Base-by-base conservation (phyloP, 2,888 invertebrate species). In the Ennomos erosarius region DNA sequence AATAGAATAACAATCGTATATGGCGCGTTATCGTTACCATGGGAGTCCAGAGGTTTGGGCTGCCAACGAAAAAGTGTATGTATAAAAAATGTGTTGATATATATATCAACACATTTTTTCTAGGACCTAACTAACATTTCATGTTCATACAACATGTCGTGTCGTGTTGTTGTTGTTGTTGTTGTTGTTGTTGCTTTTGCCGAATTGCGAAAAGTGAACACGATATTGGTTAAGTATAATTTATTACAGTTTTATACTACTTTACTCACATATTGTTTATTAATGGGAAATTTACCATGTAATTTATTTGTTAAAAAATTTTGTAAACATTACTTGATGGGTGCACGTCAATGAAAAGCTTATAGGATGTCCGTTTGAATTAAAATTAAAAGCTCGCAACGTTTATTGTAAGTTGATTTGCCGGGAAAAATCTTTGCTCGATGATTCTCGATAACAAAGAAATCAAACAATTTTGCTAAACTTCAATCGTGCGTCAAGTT, bases 281-380 rank as follows among this genome's bases (percentile, higher is more conserved):
- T n/a, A n/a, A n/a, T n/a, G n/a, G n/a, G n/a, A n/a, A n/a, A n/a
- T n/a, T 74, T 72, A 70, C 64, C 62, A 64, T 74, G 74, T 73
- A 66, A 72, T 73, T 63, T 65, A 40, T 61, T 67, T 65, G 43
- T 61, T 67, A n/a, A n/a, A n/a, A n/a, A n/a, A n/a, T 63, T 67
- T 65, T 71, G 57, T 73, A 75, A 76, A 78, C 74, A 76, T 65
- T 48, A 65, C 71, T n/a, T 71, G 67, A 70, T 74, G 71, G 73
- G 64, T 69, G 56, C 62, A 59, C 63, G 47, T 59, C 58, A 55
- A 59, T 63, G 57, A 64, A 61, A 61, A 50, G 48, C 34, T 48
- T 45, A 34, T 46, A 34, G 50, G 59, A 59, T 55, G 48, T 63
- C 53, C 54, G 48, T 51, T 55, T 62, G 52, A 40, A 62, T 47